Base-by-base conservation (phyloP, 2,113 vertebrate species). In the Chaetodon auriga region DNA sequence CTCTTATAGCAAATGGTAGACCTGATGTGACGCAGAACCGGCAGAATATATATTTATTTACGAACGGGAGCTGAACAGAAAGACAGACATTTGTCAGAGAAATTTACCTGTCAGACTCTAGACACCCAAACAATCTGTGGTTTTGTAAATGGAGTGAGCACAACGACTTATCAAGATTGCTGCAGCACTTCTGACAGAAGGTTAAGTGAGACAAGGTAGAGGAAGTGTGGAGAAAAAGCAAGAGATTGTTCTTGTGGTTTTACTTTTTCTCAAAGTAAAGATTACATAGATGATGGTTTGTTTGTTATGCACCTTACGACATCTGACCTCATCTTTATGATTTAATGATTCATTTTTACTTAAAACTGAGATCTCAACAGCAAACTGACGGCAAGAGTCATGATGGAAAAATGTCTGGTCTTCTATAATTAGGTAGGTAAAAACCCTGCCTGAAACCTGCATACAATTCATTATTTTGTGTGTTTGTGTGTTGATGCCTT, bases 81-180 rank as follows among this genome's bases (percentile, higher is more conserved):
- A 86, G 76, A 89, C 81, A 73, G 85, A 84, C 83, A 92, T 92
- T 88, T 88, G 85, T 89, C 91, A 91, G 66, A 87, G 63, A 78
- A 78, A 92, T 88, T 57, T 85, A 88, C 74, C 83, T 92, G 91
- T 89, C 91, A 92, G 35, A 55, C 70, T 57, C 79, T 11, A 92
- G 85, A 89, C 87, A 90, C 85, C 83, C 89, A 89, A 89, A 92
- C 89, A 92, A 86, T 90, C 85, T 83, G 66, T 43, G 78, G 61
- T 76, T 92, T 89, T 87, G 86, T 88, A 89, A 87, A 88, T 91
- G 69, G 83, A 83, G 64, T 71, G 60, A 87, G 81, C 46, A 68
- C 53, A 81, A 65, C 83, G 49, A 87, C 81, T 89, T 83, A 83
- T 92, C 89, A 89, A 63, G 66, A 53, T 77, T 65, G 45, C 43